phyloP scores from a whole-genome alignment of 2,888 invertebrate species.

The Sceliomorpha sp. region DNA sequence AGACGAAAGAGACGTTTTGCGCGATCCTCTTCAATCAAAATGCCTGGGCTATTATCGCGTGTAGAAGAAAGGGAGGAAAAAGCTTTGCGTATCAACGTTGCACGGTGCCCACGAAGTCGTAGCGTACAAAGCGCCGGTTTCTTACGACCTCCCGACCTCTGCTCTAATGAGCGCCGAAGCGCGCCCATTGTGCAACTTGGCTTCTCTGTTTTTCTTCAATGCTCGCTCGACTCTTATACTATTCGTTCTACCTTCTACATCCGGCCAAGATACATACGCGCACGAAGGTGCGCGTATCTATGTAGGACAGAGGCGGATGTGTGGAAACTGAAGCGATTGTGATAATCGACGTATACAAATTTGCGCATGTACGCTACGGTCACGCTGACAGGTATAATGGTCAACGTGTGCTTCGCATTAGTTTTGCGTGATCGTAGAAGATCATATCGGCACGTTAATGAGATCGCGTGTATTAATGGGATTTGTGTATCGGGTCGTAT shows the following conservation, averaged over 20 bases:
- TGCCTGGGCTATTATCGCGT: constrained; percentile 17
- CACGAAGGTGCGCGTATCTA: too few relatives aligned
- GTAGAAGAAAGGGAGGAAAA: constrained; percentile 26
- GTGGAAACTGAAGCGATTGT: too few relatives aligned
- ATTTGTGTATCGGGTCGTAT: too few relatives aligned
- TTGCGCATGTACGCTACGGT: too few relatives aligned
- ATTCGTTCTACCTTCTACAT: constrained; percentile 46
- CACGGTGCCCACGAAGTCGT: constrained; percentile 54
- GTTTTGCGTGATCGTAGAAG: too few relatives aligned
- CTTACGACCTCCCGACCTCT: constrained; percentile 69
- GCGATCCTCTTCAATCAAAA: background rate
- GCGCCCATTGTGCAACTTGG: constrained; percentile 69
- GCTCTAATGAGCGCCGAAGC: constrained; percentile 74
- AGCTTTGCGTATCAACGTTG: constrained; percentile 56
- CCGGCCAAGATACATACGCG: constrained; percentile 47
- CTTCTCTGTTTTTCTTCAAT: constrained; percentile 45
- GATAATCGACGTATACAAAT: too few relatives aligned
- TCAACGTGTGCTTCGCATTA: too few relatives aligned
- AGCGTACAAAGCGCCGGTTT: constrained; percentile 66
- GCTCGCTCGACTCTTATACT: constrained; percentile 43
- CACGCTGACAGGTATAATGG: too few relatives aligned
- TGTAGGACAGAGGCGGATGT: too few relatives aligned
- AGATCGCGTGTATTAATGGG: too few relatives aligned
- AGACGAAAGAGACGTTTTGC: background rate
- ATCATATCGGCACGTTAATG: too few relatives aligned